Base-by-base conservation (phyloP, 1,140 invertebrate genomes). In the Vanessa atalanta region DNA sequence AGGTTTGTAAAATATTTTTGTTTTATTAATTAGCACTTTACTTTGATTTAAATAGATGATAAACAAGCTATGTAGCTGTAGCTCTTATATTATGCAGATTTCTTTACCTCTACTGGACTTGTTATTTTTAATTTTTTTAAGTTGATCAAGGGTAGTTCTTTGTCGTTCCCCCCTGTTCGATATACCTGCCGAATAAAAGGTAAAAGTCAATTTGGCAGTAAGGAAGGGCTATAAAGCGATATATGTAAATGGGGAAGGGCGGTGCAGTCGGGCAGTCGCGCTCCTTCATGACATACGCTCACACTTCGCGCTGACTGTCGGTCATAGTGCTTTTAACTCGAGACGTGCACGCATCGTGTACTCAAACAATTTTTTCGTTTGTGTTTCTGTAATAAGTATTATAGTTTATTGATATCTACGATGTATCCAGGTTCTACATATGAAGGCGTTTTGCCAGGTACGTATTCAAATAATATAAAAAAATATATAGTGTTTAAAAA, bases 151-250 rank as follows among this genome's bases (percentile, higher is more conserved):
- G 80, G 78, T 79, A 75, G 75, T 84, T 80, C 86, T 92, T 88
- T 78, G 83, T 83, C 80, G 76, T 80, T 89, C 88, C 89, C 90
- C 90, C 79, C 85, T 83, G 61, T 89, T 92, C 81, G 85, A 89
- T 89, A 85, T 90, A 91, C 88, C 88, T 91, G 90, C 81, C 80
- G 90, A 91, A 91, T 92, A 88, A 90, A 91, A 92, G 88, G 90
- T 92, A 92, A 91, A 90, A 90, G 89, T 91, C 91, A 91, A 90
- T 93, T 93, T 87, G 75, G 82, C 83, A 89, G 82, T 87, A 75
- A 91, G 83, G 88, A 91, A 93, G 89, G 90, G 89, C 90, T 89
- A 80, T 82, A 81, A 83, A 83, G 83, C 84, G 84, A 87, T 87
- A 84, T 90, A 89, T 91, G 90, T 91, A 91, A 91, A 91, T 89